phyloP scores from a whole-genome alignment of 2,888 invertebrate genomes.

The Trypoxylon attenuatum region DNA sequence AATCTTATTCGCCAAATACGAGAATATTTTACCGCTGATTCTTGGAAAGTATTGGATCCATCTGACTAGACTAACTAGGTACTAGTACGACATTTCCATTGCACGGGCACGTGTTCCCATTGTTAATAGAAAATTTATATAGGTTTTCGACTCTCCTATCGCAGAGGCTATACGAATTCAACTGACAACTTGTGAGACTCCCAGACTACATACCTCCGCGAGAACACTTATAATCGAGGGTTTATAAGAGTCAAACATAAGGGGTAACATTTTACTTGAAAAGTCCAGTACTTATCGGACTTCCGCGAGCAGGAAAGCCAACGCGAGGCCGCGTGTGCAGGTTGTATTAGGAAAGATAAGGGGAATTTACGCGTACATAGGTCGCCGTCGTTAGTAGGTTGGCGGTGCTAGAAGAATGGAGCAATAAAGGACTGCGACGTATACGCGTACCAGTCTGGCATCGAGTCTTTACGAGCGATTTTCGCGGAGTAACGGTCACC shows the following conservation, averaged over 20 bases:
- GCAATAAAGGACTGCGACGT: conserved; percentile 56
- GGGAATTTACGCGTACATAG: conserved; percentile 45
- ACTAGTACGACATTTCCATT: too few relatives aligned
- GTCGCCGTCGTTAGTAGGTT: conserved; percentile 50
- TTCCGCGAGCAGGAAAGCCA: conserved; percentile 17
- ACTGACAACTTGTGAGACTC: too few relatives aligned
- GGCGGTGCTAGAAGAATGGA: conserved; percentile 60
- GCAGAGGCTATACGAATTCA: too few relatives aligned
- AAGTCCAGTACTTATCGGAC: conserved; percentile 13
- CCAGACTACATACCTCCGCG: too few relatives aligned
- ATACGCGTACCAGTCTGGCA: conserved; percentile 35
- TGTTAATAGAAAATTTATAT: too few relatives aligned
- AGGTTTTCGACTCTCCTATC: too few relatives aligned
- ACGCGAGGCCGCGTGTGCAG: background rate
- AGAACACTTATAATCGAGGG: too few relatives aligned
- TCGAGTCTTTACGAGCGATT: conserved; percentile 62
- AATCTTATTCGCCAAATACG: too few relatives aligned
- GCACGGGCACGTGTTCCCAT: too few relatives aligned
- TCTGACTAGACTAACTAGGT: too few relatives aligned
- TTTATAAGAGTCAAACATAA: background rate
- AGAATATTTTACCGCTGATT: too few relatives aligned
- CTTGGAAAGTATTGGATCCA: too few relatives aligned
- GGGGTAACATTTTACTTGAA: background rate
- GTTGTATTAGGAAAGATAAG: conserved; percentile 44
- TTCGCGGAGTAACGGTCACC: conserved; percentile 61